A percentile compares a stretch with the other conserved stretches of the same genome.
Conservation (phyloP, 2,888 invertebrate species). For the Spodoptera picta region DNA sequence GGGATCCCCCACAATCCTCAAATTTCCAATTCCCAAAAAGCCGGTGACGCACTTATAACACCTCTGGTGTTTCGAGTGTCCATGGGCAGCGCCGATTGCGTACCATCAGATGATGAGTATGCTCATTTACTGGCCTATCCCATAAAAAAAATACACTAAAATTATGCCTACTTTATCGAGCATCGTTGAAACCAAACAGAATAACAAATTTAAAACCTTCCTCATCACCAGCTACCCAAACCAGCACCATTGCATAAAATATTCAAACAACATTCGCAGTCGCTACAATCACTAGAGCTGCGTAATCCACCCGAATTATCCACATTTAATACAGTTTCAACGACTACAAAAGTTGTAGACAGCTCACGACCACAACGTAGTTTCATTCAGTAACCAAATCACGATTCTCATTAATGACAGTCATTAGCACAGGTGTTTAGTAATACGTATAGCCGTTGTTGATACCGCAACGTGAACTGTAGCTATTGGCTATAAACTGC, state of each 20-base stretch:
- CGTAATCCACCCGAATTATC: conserved; percentile 31
- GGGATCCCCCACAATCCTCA: too few relatives aligned
- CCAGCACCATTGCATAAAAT: background rate
- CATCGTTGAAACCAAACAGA: too few relatives aligned
- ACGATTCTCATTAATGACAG: conserved; percentile 55
- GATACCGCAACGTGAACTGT: conserved; percentile 47
- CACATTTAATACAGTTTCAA: conserved; percentile 42
- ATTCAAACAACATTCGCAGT: conserved; percentile 6
- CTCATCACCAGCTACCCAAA: background rate
- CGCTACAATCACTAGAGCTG: conserved; percentile 18
- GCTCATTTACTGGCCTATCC: too few relatives aligned
- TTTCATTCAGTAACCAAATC: conserved; percentile 55
- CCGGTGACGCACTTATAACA: too few relatives aligned
- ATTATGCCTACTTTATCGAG: too few relatives aligned
- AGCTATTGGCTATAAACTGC: conserved; percentile 48
- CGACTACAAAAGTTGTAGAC: conserved; percentile 48
- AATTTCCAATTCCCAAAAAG: too few relatives aligned
- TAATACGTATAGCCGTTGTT: conserved; percentile 41
- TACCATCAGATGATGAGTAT: too few relatives aligned
- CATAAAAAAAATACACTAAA: too few relatives aligned
- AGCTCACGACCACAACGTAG: conserved; percentile 40
- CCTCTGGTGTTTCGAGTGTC: too few relatives aligned
- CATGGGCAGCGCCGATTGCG: too few relatives aligned
- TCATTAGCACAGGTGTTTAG: conserved; percentile 59
- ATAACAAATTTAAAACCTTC: background rate